Evolutionary conservation across 2,797 vertebrate genomes (phyloP), one percentile per base, ranked within the genome.

Genomic region (Gallinago nigripennis): DNA sequence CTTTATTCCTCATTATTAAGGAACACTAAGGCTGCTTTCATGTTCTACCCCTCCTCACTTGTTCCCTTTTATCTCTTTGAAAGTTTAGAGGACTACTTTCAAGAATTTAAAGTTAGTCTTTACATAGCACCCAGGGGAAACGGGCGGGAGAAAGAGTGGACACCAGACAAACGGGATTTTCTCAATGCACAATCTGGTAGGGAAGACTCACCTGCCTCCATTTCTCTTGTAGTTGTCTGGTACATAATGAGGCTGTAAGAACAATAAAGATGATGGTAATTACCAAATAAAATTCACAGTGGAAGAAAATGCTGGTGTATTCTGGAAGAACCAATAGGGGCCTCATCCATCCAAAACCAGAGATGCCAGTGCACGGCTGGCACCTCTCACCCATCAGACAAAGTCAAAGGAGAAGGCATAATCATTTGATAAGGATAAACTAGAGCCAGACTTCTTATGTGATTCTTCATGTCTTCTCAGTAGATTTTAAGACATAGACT

Each of bases 181-280:
- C 43, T 16, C 84, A 70, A 1, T 0, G 1, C 78, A 12, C 28
- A 13, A 6, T 6, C 27, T 31, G 61, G 16, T 28, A 31, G 50
- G 23, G 12, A 31, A 50, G 30, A 98, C 98, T 98, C 95, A 98
- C 98, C 98, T 98, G 25, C 99, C 99, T 8, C 99, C 99, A 0
- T 99, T 99, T 91, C 99, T 98, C 98, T 99, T 99, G 98, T 99
- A 99, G 98, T 99, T 99, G 98, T 99, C 99, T 14, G 99, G 99
- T 84, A 99, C 99, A 16, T 99, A 99, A 97, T 99, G 99, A 98
- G 99, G 99, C 99, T 99, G 90, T 13, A 97, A 97, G 30, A 78
- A 91, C 48, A 96, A 93, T 12, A 70, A 91, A 56, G 79, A 24
- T 45, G 5, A 35, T 7, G 37, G 58, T 96, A 51, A 90, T 75